These are phyloP conservation scores for Paraplagusia blochii DNA, from an alignment of 2,113 vertebrate species.

Conservation along the genomic window DNA sequence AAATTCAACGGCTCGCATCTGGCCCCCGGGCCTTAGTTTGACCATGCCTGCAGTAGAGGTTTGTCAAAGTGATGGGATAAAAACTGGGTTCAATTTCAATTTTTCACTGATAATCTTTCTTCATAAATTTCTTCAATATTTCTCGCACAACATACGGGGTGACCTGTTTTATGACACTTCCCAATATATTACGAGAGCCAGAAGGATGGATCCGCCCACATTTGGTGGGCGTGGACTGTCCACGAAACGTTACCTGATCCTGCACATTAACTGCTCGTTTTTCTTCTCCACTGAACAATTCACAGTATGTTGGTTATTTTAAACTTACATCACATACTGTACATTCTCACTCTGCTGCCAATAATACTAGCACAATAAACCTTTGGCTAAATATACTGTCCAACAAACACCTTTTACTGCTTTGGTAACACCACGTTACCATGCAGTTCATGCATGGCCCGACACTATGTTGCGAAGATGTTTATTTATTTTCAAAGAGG, in stretches of 20 bases:
- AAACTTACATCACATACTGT: background rate
- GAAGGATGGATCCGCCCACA: background rate
- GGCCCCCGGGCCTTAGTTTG: too few relatives aligned
- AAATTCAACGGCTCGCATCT: too few relatives aligned
- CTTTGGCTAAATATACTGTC: background rate
- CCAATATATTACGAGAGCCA: background rate
- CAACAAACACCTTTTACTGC: background rate
- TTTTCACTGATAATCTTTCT: conserved; percentile 3
- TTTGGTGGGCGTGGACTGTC: background rate
- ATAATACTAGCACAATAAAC: background rate
- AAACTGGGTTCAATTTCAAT: conserved; percentile 28
- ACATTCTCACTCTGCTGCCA: background rate
- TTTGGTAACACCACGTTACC: background rate
- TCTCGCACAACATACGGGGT: background rate
- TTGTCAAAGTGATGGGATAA: conserved; percentile 21
- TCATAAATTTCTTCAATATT: too few relatives aligned
- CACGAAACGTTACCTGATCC: background rate
- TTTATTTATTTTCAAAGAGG: too few relatives aligned
- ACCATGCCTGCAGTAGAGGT: too few relatives aligned
- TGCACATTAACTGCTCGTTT: too few relatives aligned
- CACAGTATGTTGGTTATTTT: background rate
- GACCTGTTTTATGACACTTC: conserved; percentile 30
- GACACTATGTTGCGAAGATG: too few relatives aligned
- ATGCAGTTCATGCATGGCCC: background rate
- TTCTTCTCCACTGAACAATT: background rate